Base-by-base conservation (phyloP, 2,797 vertebrate genomes). In the Odontamblyopus lacepedii region DNA sequence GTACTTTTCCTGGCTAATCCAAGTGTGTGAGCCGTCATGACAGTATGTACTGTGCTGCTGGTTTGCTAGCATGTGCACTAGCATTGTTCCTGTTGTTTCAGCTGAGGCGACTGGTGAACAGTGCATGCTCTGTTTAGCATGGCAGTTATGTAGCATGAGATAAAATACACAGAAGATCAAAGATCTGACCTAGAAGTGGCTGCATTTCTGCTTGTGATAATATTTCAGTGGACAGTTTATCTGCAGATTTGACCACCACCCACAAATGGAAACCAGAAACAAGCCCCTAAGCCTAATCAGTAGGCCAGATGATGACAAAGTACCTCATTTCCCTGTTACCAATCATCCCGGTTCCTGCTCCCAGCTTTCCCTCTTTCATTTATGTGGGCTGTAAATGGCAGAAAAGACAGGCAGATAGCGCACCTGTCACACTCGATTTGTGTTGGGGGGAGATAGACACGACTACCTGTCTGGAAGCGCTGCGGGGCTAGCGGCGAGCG, bases 391-490 rank as follows among this genome's bases (percentile, higher is more conserved):
- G 92, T 93, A 93, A 94, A 93, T 91, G 91, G 94, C 89, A 93
- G 91, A 88, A 86, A 93, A 92, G 93, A 94, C 90, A 91, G 90
- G 83, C 84, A 94, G 91, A 95, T 93, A 93, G 94, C 90, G 91
- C 91, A 94, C 91, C 94, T 94, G 94, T 94, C 90, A 19, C 91
- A 94, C 91, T 94, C 88, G 87, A 94, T 95, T 92, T 95, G 92
- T 88, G 85, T 94, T 91, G 90, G 81, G 85, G 89, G 82, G 92
- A 93, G 92, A 79, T 32, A 92, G 93, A 91, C 92, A 91, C 82
- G 90, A 87, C 92, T 94, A 95, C 94, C 91, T 94, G 94, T 92
- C 93, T 88, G 80, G 72, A 77, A 92, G 90, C 80, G 66, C 87
- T 78, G 88, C 74, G 77, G 65, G 77, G 90, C 11, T 69, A 76